Conservation (phyloP, 2,113 vertebrate genomes). For the Todiramphus chloris region DNA sequence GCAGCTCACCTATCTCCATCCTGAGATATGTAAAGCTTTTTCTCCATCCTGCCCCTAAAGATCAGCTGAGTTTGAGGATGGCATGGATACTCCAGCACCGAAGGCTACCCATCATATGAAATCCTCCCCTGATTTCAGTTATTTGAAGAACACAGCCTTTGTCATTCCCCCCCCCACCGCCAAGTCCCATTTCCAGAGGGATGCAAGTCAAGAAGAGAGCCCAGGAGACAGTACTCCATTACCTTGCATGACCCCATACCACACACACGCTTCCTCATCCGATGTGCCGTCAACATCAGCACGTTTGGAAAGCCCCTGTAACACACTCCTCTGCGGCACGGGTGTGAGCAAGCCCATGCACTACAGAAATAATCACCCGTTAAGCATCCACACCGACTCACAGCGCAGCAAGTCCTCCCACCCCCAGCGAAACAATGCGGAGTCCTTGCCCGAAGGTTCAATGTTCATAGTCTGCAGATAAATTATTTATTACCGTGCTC, state of each 20-base stretch:
- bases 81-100: background rate
- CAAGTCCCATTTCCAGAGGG: background rate
- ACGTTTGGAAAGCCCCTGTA: background rate
- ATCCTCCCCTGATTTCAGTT: background rate
- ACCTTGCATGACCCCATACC: rapidly evolving
- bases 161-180: no score
- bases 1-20: rapidly evolving
- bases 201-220: background rate
- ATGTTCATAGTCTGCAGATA: conserved; percentile 12
- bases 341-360: background rate
- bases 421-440: background rate
- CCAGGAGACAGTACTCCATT: background rate
- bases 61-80: background rate
- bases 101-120: background rate
- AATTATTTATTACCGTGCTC: conserved; percentile 60
- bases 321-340: rapidly evolving
- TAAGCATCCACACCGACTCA: background rate
- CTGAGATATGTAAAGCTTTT: background rate
- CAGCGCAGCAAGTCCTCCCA: background rate
- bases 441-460: conserved; percentile 20
- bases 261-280: rapidly evolving
- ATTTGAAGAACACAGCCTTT: background rate
- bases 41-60: background rate
- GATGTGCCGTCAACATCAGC: background rate
- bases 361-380: background rate